phyloP scores from a whole-genome alignment of 2,797 vertebrate species.

The Anguilla pacifica region DNA sequence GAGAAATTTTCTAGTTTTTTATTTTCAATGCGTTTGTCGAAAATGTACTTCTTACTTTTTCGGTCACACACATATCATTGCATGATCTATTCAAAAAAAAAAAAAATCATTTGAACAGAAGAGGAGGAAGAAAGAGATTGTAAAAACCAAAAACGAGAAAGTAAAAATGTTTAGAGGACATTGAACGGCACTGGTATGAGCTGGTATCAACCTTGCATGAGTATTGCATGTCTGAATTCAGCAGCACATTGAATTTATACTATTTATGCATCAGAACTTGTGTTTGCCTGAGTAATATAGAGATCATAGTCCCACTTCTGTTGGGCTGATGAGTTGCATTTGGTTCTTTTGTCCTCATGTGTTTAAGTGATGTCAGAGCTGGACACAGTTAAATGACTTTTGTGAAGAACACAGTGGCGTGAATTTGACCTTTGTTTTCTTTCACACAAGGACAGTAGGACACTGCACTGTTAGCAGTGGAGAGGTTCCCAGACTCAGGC shows the following conservation, averaged over 20 bases:
- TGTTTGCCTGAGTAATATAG: constrained; percentile 39
- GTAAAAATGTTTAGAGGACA: constrained; percentile 50
- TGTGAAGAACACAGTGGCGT: background rate
- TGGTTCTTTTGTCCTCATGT: constrained; percentile 42
- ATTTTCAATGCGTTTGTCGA: constrained; percentile 25
- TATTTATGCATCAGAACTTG: constrained; percentile 55
- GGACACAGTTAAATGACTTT: background rate
- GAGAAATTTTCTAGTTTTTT: constrained; percentile 23
- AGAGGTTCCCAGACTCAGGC: background rate
- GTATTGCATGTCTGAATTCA: constrained; percentile 81
- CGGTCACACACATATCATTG: constrained; percentile 78
- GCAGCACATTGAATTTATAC: constrained; percentile 70
- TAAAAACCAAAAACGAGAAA: constrained; percentile 47
- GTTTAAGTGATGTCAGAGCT: constrained; percentile 31
- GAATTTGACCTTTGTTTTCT: background rate
- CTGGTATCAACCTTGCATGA: constrained; percentile 79
- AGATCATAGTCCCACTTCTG: constrained; percentile 5
- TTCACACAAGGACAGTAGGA: constrained; percentile 4
- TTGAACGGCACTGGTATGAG: constrained; percentile 68
- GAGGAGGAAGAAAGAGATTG: constrained; percentile 36
- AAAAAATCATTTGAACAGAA: constrained; percentile 24
- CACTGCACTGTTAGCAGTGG: background rate
- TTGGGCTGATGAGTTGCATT: background rate
- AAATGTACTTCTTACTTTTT: constrained; percentile 65
- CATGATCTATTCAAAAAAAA: constrained; percentile 73